Conservation (phyloP, 2,113 vertebrate genomes). For the Dicaeum eximium region DNA sequence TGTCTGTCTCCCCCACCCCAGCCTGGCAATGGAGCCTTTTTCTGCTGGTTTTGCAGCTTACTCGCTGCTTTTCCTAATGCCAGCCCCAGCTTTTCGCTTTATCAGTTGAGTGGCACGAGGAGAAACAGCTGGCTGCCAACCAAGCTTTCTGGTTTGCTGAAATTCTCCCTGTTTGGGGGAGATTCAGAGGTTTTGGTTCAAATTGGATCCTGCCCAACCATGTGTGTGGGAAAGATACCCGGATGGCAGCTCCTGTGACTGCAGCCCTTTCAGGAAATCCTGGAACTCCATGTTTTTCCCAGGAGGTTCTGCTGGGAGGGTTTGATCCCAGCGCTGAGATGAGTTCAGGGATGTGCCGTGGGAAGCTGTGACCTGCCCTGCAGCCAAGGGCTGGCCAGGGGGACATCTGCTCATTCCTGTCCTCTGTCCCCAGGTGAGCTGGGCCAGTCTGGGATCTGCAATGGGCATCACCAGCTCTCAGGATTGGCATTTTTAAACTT, state of each 20-base stretch:
- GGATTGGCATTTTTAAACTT: background rate
- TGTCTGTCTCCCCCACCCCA: background rate
- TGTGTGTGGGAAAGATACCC: background rate
- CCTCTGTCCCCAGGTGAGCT: fast-evolving
- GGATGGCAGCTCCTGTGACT: fast-evolving
- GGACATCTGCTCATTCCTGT: fast-evolving
- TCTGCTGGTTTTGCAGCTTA: conserved; percentile 54
- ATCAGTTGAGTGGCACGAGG: conserved; percentile 36
- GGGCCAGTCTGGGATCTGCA: background rate
- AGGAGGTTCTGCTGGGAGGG: background rate
- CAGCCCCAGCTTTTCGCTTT: conserved; percentile 27
- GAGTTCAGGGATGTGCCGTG: fast-evolving
- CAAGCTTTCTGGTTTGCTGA: conserved; percentile 33
- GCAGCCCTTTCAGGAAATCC: background rate
- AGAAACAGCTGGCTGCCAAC: conserved; percentile 38
- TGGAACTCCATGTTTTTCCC: background rate
- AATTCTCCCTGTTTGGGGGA: background rate
- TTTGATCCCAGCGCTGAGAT: background rate
- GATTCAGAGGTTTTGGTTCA: conserved; percentile 33
- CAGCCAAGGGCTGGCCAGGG: background rate
- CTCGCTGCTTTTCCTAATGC: background rate
- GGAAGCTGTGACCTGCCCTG: background rate
- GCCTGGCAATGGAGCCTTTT: conserved; percentile 20
- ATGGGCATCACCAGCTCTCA: background rate
- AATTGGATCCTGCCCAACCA: conserved; percentile 9